Evolutionary conservation across 2,113 vertebrate species (phyloP).

Genomic region (Cephalopholis sonnerati): DNA sequence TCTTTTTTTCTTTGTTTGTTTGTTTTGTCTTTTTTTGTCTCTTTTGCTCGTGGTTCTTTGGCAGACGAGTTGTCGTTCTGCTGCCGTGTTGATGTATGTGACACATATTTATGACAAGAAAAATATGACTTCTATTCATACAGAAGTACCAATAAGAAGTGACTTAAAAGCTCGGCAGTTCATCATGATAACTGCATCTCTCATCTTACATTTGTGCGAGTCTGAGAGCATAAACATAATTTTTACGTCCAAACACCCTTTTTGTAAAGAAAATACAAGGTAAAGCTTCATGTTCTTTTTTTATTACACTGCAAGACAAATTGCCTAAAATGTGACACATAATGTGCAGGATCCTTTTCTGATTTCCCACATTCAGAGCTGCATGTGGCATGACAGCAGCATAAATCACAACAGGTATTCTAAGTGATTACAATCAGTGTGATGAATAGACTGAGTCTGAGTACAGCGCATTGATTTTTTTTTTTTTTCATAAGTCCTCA

Average conservation of each 20-base stretch:
- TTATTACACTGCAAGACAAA: background rate
- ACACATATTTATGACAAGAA: no score
- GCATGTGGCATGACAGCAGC: background rate
- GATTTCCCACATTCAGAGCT: background rate
- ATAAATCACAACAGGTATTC: background rate
- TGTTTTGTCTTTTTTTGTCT: no score
- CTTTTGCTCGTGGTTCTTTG: background rate
- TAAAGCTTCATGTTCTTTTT: background rate
- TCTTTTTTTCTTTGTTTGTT: background rate
- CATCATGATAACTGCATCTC: no score
- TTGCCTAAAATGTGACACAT: background rate
- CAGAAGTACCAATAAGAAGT: no score
- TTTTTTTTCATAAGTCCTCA: background rate
- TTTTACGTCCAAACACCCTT: no score
- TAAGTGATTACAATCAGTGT: slow-evolving; percentile 1
- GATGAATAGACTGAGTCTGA: background rate
- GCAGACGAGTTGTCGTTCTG: background rate
- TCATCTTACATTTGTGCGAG: no score
- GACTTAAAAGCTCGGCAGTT: no score
- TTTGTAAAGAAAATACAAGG: background rate
- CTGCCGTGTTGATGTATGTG: background rate
- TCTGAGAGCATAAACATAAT: no score
- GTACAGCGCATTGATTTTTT: background rate
- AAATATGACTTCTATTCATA: no score
- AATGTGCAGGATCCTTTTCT: background rate